Percentiles rank a stretch among this genome's conserved stretches.
Evolutionary conservation across 2,888 invertebrate genomes (phyloP).

Genomic region (Molanna angustata): DNA sequence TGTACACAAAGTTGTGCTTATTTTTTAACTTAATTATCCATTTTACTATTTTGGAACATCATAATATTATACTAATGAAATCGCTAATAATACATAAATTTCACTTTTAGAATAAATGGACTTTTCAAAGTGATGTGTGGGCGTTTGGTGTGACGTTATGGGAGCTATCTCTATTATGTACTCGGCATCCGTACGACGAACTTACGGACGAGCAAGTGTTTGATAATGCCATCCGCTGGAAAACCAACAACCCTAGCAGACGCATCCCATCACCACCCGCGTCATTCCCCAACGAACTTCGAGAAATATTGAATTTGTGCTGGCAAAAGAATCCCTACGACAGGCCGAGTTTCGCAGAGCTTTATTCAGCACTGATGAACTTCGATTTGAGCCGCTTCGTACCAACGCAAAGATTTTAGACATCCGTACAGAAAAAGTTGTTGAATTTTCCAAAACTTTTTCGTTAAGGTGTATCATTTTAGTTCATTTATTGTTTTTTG

Average conservation of each 20-base stretch:
- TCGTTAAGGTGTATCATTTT: no score
- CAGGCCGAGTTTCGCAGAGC: constrained; percentile 84
- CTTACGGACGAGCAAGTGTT: constrained; percentile 82
- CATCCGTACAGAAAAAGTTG: no score
- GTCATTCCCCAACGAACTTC: constrained; percentile 82
- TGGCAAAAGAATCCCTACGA: constrained; percentile 81
- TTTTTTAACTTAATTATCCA: no score
- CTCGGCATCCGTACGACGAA: constrained; percentile 76
- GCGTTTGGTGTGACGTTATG: constrained; percentile 87
- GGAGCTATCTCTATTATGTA: constrained; percentile 82
- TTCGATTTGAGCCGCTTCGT: no score
- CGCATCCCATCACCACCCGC: constrained; percentile 61
- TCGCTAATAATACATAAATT: not conserved
- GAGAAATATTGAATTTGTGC: constrained; percentile 89
- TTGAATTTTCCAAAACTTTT: no score
- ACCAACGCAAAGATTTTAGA: no score
- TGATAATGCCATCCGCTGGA: constrained; percentile 70
- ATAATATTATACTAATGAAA: no score
- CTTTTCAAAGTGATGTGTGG: constrained; percentile 88
- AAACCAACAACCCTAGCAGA: constrained; percentile 47
- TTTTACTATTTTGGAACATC: no score
- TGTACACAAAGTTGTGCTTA: no score
- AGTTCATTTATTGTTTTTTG: no score
- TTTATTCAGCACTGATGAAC: no score
- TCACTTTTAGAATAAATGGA: constrained; percentile 74